These are phyloP conservation scores for Microctenopoma steveboyesi DNA, from an alignment of 2,797 vertebrate genomes.

Conservation along the genomic window DNA sequence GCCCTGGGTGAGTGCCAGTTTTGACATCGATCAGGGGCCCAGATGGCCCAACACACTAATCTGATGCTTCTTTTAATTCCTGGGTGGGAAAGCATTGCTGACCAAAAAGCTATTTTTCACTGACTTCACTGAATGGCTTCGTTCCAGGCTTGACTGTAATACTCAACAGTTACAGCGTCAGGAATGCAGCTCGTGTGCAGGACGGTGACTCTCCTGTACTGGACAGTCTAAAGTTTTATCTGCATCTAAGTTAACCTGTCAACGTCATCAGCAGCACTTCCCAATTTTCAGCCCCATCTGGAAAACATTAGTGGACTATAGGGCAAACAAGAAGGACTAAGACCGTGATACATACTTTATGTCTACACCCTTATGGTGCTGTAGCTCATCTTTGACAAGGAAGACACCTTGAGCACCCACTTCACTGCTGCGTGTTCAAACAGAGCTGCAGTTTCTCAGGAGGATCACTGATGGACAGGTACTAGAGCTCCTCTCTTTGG, in stretches of 20 bases:
- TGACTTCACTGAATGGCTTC: not conserved
- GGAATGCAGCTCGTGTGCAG: not conserved
- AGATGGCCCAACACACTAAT: constrained; percentile 43
- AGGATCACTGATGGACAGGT: constrained; percentile 47
- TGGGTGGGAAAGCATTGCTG: constrained; percentile 36
- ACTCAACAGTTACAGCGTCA: not conserved
- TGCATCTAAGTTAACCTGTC: constrained; percentile 58
- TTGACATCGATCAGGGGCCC: constrained; percentile 86
- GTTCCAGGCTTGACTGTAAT: not conserved
- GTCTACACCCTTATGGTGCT: constrained; percentile 39
- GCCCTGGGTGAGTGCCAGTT: constrained; percentile 84
- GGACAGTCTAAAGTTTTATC: constrained; percentile 47
- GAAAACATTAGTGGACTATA: constrained; percentile 53
- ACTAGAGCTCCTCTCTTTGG: constrained; percentile 48
- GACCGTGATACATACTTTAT: constrained; percentile 35
- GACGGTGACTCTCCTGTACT: constrained; percentile 32
- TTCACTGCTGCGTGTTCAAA: constrained; percentile 17
- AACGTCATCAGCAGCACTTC: constrained; percentile 37
- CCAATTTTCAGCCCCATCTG: constrained; percentile 49
- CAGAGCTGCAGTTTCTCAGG: constrained; percentile 30
- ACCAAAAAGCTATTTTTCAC: constrained; percentile 1
- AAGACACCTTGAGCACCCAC: constrained; percentile 27
- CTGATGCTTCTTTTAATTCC: constrained; percentile 56
- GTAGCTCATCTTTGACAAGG: constrained; percentile 56
- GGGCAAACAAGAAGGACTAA: constrained; percentile 55